Conservation (phyloP, 2,113 vertebrate species). For the Piaya cayana region DNA sequence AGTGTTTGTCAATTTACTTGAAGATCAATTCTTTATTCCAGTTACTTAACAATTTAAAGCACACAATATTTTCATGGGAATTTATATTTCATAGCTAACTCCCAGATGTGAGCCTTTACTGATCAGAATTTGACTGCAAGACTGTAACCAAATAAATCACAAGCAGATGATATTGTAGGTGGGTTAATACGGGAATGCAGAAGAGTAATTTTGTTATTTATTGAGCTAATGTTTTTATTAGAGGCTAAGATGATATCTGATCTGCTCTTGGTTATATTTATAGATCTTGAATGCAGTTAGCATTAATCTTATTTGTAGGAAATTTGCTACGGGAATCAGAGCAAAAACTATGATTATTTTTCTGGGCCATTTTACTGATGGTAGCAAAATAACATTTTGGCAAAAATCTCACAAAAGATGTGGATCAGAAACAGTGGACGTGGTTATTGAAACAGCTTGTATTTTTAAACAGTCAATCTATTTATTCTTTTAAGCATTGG, state of each 20-base stretch:
- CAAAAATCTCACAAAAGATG: background rate
- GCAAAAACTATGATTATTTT: background rate
- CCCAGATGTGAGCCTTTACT: background rate
- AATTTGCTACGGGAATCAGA: background rate
- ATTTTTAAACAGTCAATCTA: background rate
- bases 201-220: background rate
- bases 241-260: background rate
- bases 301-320: background rate
- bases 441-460: background rate
- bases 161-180: background rate
- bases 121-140: background rate
- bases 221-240: background rate
- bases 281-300: background rate
- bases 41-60: background rate
- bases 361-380: background rate
- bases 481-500: background rate
- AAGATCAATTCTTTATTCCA: background rate
- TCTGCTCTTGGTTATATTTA: background rate
- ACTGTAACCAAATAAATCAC: background rate
- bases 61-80: background rate
- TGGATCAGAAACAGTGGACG: background rate
- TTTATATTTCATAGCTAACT: background rate
- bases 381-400: background rate
- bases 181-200: background rate
- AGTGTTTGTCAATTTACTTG: background rate